These are phyloP conservation scores for Peromyscus nudipes DNA, from an alignment of 2,797 vertebrate genomes.

Conservation along the genomic window DNA sequence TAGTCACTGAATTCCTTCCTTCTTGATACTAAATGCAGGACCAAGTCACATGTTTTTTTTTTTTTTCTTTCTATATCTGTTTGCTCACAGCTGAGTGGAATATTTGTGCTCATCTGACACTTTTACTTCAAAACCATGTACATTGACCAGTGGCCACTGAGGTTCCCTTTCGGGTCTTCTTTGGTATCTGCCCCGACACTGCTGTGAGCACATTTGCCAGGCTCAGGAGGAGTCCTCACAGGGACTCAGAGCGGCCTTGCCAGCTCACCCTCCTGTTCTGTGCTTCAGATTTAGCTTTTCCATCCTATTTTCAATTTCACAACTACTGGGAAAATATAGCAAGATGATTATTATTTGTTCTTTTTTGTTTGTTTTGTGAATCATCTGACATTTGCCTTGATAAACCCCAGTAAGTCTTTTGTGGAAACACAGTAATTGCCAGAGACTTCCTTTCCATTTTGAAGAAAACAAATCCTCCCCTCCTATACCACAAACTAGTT, in stretches of 20 bases:
- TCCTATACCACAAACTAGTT: not conserved
- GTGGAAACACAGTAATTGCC: not conserved
- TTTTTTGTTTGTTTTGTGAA: constrained; percentile 25
- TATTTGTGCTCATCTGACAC: not conserved
- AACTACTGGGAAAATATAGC: not conserved
- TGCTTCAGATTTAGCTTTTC: constrained; percentile 7
- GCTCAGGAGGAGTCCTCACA: not conserved
- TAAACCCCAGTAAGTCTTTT: not conserved
- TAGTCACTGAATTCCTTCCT: constrained; percentile 58
- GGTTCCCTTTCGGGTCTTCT: not conserved
- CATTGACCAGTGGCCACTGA: not conserved
- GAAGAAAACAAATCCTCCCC: not conserved
- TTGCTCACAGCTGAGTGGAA: not conserved
- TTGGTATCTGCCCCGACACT: not conserved
- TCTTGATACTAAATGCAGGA: not conserved
- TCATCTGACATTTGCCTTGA: not conserved
- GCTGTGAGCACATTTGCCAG: not conserved
- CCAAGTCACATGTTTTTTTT: constrained; percentile 1
- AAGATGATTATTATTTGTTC: not conserved
- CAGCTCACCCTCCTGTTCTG: not conserved
- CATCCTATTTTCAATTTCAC: not conserved
- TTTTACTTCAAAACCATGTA: not conserved
- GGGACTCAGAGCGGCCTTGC: not conserved
- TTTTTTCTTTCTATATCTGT: not conserved
- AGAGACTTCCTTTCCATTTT: not conserved